phyloP scores from a whole-genome alignment of 2,888 invertebrate species.

The Ptychoptera contaminata region DNA sequence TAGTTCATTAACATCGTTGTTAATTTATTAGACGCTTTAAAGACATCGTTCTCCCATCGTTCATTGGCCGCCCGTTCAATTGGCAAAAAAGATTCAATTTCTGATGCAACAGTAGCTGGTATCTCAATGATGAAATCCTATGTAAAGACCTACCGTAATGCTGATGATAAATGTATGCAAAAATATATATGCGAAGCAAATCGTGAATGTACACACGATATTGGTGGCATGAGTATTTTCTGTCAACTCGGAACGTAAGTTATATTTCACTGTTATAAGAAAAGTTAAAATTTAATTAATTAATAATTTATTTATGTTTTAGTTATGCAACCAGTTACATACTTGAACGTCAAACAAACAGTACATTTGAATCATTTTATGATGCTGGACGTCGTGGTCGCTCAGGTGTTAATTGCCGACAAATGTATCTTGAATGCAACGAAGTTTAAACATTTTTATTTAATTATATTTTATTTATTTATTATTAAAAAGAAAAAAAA shows the following conservation, averaged over 20 bases:
- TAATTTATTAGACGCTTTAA: constrained; percentile 77
- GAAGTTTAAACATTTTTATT: constrained; percentile 41
- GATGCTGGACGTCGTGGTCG: constrained; percentile 78
- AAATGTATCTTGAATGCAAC: constrained; percentile 74
- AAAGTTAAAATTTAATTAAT: background rate
- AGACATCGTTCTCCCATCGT: constrained; percentile 84
- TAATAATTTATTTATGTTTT: constrained; percentile 9
- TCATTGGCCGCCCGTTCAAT: constrained; percentile 70
- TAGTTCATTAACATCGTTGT: constrained; percentile 88
- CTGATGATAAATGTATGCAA: constrained; percentile 70
- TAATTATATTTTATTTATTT: background rate
- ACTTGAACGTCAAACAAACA: constrained; percentile 57
- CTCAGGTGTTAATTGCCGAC: constrained; percentile 71
- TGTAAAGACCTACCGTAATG: constrained; percentile 59
- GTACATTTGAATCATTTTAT: constrained; percentile 62
- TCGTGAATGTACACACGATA: constrained; percentile 67
- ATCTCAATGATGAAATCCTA: constrained; percentile 83
- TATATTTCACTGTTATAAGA: constrained; percentile 1
- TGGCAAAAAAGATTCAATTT: constrained; percentile 76
- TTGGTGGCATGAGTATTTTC: constrained; percentile 69
- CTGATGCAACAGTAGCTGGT: constrained; percentile 77
- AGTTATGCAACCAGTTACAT: constrained; percentile 79
- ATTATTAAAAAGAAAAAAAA: background rate
- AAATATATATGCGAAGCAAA: constrained; percentile 84
- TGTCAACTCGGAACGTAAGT: constrained; percentile 89